Conservation (phyloP, 2,888 invertebrate species). For the Ctena decussata region DNA sequence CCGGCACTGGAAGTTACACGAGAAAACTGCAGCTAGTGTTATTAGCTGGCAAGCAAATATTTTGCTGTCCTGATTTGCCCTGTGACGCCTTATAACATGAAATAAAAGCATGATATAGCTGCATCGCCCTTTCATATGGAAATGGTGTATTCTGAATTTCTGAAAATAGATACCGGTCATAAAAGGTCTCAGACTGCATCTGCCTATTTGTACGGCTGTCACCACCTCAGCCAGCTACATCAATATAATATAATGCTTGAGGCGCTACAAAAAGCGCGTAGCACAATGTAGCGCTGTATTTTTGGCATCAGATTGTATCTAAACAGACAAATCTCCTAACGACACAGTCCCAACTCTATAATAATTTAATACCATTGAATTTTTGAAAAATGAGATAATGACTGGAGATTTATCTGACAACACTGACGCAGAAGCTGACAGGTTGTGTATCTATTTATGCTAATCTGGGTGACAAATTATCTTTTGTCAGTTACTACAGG, state of each 20-base stretch:
- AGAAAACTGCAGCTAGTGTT: no score
- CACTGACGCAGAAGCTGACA: constrained; percentile 23
- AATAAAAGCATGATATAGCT: no score
- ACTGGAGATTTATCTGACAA: constrained; percentile 31
- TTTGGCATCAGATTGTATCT: constrained; percentile 13
- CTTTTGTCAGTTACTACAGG: not conserved
- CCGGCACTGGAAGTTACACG: no score
- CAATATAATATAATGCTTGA: not conserved
- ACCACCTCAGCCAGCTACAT: not conserved
- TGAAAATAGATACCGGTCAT: no score
- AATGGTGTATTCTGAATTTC: no score
- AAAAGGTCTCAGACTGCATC: no score
- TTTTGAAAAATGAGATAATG: constrained; percentile 45
- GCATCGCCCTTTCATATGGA: no score
- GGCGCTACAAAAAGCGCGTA: constrained; percentile 4
- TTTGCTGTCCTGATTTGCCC: no score
- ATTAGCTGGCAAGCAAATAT: no score
- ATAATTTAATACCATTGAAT: constrained; percentile 52
- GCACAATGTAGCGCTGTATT: not conserved
- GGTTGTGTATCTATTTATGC: constrained; percentile 37
- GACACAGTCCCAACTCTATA: constrained; percentile 20
- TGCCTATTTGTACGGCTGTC: not conserved
- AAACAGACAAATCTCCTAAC: constrained; percentile 1
- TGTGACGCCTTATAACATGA: no score
- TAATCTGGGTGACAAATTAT: constrained; percentile 13